A percentile compares a stretch with the other conserved stretches of the same genome.
These are phyloP conservation scores for Saturnia pavonia DNA, from an alignment of 2,888 invertebrate species.

Conservation along the genomic window DNA sequence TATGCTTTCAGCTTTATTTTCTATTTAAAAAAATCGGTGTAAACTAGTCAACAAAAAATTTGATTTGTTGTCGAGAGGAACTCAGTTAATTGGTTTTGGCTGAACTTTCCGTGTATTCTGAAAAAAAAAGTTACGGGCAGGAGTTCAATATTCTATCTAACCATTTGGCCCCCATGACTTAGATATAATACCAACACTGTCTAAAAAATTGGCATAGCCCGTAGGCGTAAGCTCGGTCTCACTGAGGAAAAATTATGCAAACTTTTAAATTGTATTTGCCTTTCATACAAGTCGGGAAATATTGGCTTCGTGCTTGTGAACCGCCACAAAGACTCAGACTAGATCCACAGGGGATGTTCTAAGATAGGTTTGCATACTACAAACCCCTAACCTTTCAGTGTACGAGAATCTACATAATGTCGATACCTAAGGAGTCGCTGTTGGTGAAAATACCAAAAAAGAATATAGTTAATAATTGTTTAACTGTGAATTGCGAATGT, in stretches of 20 bases:
- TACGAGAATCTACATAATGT: not conserved
- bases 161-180: too few species aligned
- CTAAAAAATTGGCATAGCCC: slow-evolving; percentile 33
- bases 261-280: slow-evolving; percentile 80
- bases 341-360: slow-evolving; percentile 44
- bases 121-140: too few species aligned
- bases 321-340: slow-evolving; percentile 57
- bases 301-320: slow-evolving; percentile 65
- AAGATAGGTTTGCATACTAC: slow-evolving; percentile 39
- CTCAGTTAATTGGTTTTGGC: too few species aligned
- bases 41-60: too few species aligned
- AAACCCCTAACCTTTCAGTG: slow-evolving; percentile 24
- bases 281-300: slow-evolving; percentile 73
- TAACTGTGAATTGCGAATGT: not conserved
- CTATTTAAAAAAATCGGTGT: too few species aligned
- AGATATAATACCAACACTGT: slow-evolving; percentile 26
- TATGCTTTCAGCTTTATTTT: too few species aligned
- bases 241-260: slow-evolving; percentile 70
- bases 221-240: slow-evolving; percentile 69
- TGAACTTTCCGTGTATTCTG: too few species aligned
- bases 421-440: slow-evolving; percentile 11
- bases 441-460: slow-evolving; percentile 8
- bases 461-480: not conserved
- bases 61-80: too few species aligned
- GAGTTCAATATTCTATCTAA: too few species aligned